These are phyloP conservation scores for Characodon lateralis DNA, from an alignment of 2,797 vertebrate genomes.

Conservation along the genomic window DNA sequence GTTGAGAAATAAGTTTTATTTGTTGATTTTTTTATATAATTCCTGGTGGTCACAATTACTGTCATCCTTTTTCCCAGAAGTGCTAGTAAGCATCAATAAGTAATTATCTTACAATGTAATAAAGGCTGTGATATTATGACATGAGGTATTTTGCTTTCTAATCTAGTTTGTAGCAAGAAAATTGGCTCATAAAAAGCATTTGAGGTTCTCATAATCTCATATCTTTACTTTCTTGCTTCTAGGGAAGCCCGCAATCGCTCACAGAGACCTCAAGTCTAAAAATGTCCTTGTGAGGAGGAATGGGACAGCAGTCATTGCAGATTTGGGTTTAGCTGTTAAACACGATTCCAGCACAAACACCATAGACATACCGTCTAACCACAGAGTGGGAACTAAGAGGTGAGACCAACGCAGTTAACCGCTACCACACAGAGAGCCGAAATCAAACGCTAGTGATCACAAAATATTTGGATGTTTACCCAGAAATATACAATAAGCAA, in stretches of 20 bases:
- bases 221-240: slow-evolving; percentile 28
- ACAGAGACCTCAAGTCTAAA: slow-evolving; percentile 97
- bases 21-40: neutral
- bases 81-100: neutral
- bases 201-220: neutral
- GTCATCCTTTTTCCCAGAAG: neutral
- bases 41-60: neutral
- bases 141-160: neutral
- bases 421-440: slow-evolving; percentile 15
- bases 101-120: neutral
- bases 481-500: neutral
- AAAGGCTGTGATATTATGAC: neutral
- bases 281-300: slow-evolving; percentile 97
- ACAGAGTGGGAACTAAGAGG: slow-evolving; percentile 96
- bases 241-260: slow-evolving; percentile 98
- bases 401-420: slow-evolving; percentile 49
- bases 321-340: slow-evolving; percentile 95
- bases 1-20: neutral
- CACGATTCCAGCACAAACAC: slow-evolving; percentile 90
- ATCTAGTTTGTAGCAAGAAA: neutral
- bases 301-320: slow-evolving; percentile 92
- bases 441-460: neutral
- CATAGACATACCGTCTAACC: slow-evolving; percentile 93
- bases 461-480: neutral
- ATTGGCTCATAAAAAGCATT: neutral